Evolutionary conservation across 1,140 invertebrate genomes (phyloP).

Genomic region (Halesus radiatus): DNA sequence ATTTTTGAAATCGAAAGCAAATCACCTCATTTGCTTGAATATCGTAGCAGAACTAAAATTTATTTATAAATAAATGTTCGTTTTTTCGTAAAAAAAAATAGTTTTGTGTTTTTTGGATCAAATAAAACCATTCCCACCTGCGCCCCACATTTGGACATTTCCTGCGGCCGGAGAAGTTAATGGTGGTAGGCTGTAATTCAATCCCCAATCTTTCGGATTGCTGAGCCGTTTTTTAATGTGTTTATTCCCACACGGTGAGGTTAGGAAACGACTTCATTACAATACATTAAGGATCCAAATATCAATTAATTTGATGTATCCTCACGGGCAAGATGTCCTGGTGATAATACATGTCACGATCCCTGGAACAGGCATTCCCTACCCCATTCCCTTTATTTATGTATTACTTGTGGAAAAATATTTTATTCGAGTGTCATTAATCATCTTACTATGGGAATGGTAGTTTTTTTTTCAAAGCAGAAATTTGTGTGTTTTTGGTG

Average conservation of each 20-base stretch:
- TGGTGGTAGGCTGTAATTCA: conserved; percentile 28
- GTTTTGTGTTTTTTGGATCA: background rate
- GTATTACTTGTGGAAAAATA: too few relatives aligned
- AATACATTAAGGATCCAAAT: conserved; percentile 27
- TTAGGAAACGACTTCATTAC: conserved; percentile 34
- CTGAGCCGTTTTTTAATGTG: conserved; percentile 26
- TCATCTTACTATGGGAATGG: too few relatives aligned
- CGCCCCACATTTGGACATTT: background rate
- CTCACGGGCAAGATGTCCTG: background rate
- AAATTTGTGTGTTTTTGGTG: too few relatives aligned
- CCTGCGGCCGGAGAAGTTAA: background rate
- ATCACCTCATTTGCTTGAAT: too few relatives aligned
- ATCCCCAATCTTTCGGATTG: conserved; percentile 1
- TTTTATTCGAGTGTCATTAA: too few relatives aligned
- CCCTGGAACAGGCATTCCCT: background rate
- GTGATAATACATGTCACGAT: conserved; percentile 5
- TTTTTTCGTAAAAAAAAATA: too few relatives aligned
- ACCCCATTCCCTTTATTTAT: background rate
- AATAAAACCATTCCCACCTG: background rate
- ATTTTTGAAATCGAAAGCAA: too few relatives aligned
- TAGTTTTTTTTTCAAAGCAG: too few relatives aligned
- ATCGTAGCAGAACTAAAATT: too few relatives aligned
- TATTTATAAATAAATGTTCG: too few relatives aligned
- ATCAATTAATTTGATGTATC: conserved; percentile 34
- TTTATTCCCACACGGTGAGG: conserved; percentile 11